Base-by-base conservation (phyloP, 2,797 vertebrate species). In the Nasua narica region DNA sequence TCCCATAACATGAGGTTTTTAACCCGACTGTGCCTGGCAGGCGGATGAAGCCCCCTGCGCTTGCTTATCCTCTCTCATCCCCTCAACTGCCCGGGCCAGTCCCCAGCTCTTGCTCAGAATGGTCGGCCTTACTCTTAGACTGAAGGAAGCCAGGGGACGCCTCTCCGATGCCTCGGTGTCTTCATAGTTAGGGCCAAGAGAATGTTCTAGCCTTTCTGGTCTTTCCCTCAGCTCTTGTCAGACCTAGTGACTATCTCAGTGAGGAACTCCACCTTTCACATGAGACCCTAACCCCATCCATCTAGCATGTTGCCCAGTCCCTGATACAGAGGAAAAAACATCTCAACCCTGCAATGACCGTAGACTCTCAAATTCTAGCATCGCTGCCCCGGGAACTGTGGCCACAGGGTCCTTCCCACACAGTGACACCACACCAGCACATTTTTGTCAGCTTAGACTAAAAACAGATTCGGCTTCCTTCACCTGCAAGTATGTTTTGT, bases 21-120 rank as follows among this genome's bases (percentile, higher is more conserved):
- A 6, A 7, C 48, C 9, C 32, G 48, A 43, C 27, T 2, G 0
- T 3, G 13, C 5, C 60, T 23, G 43, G 6, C n/a, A 62, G 58
- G 37, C 15, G 14, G 46, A 16, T 40, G 35, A 5, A 25, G 1
- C 10, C 79, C 8, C 11, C 13, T 56, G 14, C 32, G 15, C 18
- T 4, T 54, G 23, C 6, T 2, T 2, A 11, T 23, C 7, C 27
- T 58, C 32, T 50, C 32, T 50, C 60, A 27, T 35, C 11, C 25
- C 19, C 35, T 7, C 21, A 2, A 19, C n/a, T 40, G 8, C 56
- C 37, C 32, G 40, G 40, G 2, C 5, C 7, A 19, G 37, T 32
- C 69, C 50, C 56, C 23, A 77, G 76, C 11, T 90, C 14, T 43
- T 87, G 35, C 12, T 69, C 62, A 40, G 87, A 56, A 50, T 18